These are phyloP conservation scores for Okamejei kenojei DNA, from an alignment of 2,797 vertebrate genomes.

Conservation along the genomic window DNA sequence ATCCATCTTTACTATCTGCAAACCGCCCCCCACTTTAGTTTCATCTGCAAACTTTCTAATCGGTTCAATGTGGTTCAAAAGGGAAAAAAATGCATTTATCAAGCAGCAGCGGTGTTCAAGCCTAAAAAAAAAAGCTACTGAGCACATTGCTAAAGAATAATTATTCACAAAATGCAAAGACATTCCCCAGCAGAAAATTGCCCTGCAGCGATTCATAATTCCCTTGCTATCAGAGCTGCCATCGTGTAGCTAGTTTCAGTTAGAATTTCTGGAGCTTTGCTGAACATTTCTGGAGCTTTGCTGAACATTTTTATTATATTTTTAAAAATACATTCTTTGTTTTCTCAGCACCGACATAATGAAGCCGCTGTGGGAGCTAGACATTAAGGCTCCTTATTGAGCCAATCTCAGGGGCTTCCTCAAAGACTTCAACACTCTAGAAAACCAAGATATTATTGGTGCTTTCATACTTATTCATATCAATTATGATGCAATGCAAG, in stretches of 20 bases:
- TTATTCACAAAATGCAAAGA: background rate
- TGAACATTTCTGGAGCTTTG: slow-evolving; percentile 34
- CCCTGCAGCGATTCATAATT: background rate
- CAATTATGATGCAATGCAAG: slow-evolving; percentile 5
- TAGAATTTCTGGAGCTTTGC: slow-evolving; percentile 39
- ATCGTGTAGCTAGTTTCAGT: background rate
- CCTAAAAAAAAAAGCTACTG: background rate
- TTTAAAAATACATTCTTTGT: slow-evolving; percentile 14
- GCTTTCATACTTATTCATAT: slow-evolving; percentile 32
- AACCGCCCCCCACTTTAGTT: too few species aligned
- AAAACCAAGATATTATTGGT: background rate
- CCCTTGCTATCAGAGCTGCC: background rate
- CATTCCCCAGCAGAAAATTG: background rate
- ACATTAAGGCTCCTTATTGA: slow-evolving; percentile 35
- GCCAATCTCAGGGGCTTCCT: slow-evolving; percentile 6
- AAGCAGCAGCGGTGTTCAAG: background rate
- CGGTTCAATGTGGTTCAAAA: too few species aligned
- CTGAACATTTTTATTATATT: background rate
- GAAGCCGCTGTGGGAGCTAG: slow-evolving; percentile 37
- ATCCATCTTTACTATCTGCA: too few species aligned
- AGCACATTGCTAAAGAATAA: background rate
- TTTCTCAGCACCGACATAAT: slow-evolving; percentile 19
- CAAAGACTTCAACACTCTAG: background rate
- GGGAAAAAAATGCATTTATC: background rate
- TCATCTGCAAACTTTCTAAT: too few species aligned